A percentile compares a stretch with the other conserved stretches of the same genome.
Conservation (phyloP, 2,113 vertebrate species). For the Redunca redunca region DNA sequence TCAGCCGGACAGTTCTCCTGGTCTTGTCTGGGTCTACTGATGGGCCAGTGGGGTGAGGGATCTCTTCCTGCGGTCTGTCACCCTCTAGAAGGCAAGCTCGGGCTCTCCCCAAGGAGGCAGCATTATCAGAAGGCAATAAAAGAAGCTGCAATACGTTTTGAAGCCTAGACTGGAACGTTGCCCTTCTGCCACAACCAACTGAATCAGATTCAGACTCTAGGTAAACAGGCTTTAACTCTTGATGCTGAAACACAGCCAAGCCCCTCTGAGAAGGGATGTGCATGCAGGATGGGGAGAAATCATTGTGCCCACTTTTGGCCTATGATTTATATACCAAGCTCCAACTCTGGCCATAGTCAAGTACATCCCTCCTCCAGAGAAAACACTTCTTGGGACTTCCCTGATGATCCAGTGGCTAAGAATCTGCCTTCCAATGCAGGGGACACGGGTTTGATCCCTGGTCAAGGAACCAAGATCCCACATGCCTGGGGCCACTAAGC, state of each 20-base stretch:
- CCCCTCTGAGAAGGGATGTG: not conserved
- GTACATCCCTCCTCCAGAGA: not conserved
- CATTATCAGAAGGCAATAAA: not conserved
- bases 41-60: not conserved
- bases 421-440: not conserved
- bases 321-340: not conserved
- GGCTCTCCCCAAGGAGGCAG: not conserved
- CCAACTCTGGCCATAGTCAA: not conserved
- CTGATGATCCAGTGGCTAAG: not conserved
- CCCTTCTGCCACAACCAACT: not conserved
- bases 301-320: not conserved
- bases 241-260: not conserved
- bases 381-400: not conserved
- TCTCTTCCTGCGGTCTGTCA: not conserved
- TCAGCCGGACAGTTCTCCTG: not conserved
- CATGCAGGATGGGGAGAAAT: not conserved
- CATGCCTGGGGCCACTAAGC: not conserved
- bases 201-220: not conserved
- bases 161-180: not conserved
- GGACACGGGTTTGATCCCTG: not conserved
- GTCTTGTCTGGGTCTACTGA: not conserved
- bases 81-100: not conserved
- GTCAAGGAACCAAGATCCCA: not conserved
- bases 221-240: not conserved
- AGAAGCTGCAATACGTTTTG: not conserved